Conservation (phyloP, 2,113 vertebrate genomes). For the Butorides virescens region DNA sequence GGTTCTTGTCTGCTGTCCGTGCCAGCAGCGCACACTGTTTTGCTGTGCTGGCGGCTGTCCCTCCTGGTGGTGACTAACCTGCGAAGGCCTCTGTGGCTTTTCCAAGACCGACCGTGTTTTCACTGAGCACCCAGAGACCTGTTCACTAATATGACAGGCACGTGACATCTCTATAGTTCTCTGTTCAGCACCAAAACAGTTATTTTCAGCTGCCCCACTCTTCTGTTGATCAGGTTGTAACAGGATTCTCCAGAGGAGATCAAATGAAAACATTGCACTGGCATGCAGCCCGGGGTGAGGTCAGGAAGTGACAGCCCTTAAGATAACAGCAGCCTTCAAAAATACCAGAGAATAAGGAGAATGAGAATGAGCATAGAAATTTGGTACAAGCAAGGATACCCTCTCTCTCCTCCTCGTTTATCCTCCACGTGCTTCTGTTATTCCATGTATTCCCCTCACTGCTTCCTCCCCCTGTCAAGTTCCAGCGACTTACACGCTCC, state of each 20-base stretch:
- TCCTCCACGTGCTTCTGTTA: neutral
- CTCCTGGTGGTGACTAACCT: neutral
- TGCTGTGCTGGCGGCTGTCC: neutral
- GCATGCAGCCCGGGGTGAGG: neutral
- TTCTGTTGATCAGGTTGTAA: neutral
- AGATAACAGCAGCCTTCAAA: neutral
- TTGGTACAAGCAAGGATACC: neutral
- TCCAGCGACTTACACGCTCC: neutral
- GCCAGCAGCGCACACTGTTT: neutral
- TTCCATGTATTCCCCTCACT: neutral
- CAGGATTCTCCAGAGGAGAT: neutral
- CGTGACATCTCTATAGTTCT: neutral
- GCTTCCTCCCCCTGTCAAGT: neutral
- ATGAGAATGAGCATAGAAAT: neutral
- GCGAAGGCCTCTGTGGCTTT: neutral
- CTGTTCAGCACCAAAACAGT: neutral
- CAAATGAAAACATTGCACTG: neutral
- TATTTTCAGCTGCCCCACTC: neutral
- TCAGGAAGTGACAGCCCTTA: neutral
- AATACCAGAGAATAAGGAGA: neutral
- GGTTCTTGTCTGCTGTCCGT: neutral
- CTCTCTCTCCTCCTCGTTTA: neutral
- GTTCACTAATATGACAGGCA: neutral
- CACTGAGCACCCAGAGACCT: neutral
- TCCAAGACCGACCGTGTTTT: neutral